Evolutionary conservation across 2,797 vertebrate species (phyloP).

Genomic region (Dallia pectoralis): DNA sequence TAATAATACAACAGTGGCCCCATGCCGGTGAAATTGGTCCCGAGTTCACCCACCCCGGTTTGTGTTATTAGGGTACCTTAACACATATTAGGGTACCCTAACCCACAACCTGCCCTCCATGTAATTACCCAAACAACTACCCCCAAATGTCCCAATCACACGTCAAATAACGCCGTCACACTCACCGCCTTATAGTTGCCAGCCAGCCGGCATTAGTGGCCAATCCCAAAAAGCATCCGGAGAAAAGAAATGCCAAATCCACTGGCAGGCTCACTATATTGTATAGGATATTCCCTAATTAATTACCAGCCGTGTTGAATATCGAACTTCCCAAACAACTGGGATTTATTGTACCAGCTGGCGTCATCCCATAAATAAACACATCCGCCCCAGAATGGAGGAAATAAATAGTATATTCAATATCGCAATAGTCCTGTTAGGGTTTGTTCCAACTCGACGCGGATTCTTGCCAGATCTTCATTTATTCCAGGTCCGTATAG

Average conservation of each 20-base stretch:
- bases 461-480: conserved; percentile 55
- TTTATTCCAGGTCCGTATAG: conserved; percentile 53
- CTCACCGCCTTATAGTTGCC: neutral
- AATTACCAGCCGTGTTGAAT: conserved; percentile 12
- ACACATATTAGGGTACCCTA: no score
- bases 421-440: conserved; percentile 40
- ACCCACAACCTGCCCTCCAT: neutral
- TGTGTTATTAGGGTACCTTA: no score
- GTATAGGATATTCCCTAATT: conserved; percentile 18
- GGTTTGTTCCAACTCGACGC: conserved; percentile 46
- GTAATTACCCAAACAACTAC: neutral
- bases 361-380: neutral
- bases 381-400: neutral
- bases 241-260: conserved; percentile 37
- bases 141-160: neutral
- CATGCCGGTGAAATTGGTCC: neutral
- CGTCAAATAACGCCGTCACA: neutral
- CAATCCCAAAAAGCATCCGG: neutral
- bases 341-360: neutral
- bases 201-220: neutral
- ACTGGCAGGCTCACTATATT: conserved; percentile 29
- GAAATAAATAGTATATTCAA: neutral
- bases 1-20: conserved; percentile 56
- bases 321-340: neutral
- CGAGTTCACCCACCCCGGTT: neutral